Evolutionary conservation across 2,888 invertebrate genomes (phyloP), one percentile per base, ranked within the genome.

Genomic region (Julus scandinavius): DNA sequence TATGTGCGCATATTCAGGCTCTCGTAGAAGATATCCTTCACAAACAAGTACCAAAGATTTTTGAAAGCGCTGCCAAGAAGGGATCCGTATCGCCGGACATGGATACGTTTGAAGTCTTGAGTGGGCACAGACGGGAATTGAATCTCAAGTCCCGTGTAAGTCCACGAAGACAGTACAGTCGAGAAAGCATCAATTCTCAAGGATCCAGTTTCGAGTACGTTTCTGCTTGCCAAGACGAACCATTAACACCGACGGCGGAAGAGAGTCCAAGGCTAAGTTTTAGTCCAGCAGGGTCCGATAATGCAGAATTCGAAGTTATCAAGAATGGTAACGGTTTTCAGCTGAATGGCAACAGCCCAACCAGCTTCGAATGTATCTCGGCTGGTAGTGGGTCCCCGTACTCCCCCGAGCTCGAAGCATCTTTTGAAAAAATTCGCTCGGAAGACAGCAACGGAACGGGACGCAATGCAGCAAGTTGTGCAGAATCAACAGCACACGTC

Each of bases 201-300:
- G 86, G 85, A 1, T 85, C 88, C 15, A 88, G 88, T 85, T 88
- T 88, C 20, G 88, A 88, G 63, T 88, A 88, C 63, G 40, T 88
- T 85, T 85, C 88, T 17, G 88, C 88, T 45, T 72, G 87, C 49
- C 87, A 87, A 38, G 87, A 87, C n/a, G 85, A 85, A 11, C 85
- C 54, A 7, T 6, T 40, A 38, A 86, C 86, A 1, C 86, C 86
- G 6, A 86, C 38, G 40, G 86, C 54, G 4, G 86, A 86, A 11
- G 86, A 86, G 6, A 86, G 86, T 6, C 54, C 49, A 41, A 85
- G 85, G 15, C 20, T 85, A 41, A 85, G 85, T 15, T 13, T 41
- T 13, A 49, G 85, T 20, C 85, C 85, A 11, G 84, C 9, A 9
- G 72, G 63, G 2, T 84, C 84, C 17, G 83, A 83, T 83, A 83